Evolutionary conservation across 2,797 vertebrate genomes (phyloP), one percentile per base, ranked within the genome.

Genomic region (Trachurus trachurus): DNA sequence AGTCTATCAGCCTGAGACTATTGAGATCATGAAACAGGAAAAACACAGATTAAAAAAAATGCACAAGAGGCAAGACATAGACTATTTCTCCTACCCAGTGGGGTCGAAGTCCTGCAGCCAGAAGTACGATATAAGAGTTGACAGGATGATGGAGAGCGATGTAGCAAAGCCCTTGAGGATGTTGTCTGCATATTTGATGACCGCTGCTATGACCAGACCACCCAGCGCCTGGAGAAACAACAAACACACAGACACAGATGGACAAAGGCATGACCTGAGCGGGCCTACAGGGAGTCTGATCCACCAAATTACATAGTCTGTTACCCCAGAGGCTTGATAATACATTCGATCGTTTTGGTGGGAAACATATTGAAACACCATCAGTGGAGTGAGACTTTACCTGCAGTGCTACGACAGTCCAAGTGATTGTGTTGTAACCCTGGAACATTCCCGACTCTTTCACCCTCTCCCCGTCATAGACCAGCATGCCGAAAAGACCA

Each of bases 151-250:
- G 81, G 98, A 99, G 71, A 99, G 96, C 31, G 98, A 99, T 5
- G 98, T 99, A 37, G 98, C 98, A 59, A 99, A 99, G 87, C 98
- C 98, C 93, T 99, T 99, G 88, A 99, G 96, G 92, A 99, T 99
- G 89, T 99, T 99, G 94, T 99, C 98, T 0, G 98, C 98, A 16
- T 99, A 99, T 92, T 99, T 99, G 94, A 99, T 99, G 91, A 99
- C 98, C 80, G 98, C 98, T 68, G 98, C 98, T 88, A 99, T 97
- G 82, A 99, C 97, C 85, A 99, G 95, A 64, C 98, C 98, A 53
- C 98, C 98, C 77, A 99, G 95, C 66, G 98, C 98, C 98, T 99
- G 93, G 29, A 82, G 47, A 83, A 81, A 87, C 86, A 90, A 86
- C 87, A 93, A 93, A 91, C 81, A 92, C 74, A 85, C 17, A 31